These are phyloP conservation scores for Holocentrus rufus DNA, from an alignment of 2,797 vertebrate species.

Conservation along the genomic window DNA sequence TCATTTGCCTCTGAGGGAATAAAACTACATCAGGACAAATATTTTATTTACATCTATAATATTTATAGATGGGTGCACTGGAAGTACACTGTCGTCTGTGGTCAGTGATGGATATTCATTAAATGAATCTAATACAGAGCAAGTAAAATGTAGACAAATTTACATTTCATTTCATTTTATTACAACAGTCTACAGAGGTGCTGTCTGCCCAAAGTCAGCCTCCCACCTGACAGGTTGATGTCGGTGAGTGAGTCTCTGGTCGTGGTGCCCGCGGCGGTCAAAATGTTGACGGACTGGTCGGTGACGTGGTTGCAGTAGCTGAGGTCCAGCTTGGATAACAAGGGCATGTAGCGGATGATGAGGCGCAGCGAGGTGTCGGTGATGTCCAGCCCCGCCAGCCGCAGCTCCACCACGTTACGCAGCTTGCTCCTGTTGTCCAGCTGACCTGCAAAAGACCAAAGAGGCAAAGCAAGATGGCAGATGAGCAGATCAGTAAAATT, in stretches of 20 bases:
- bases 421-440: conserved; percentile 95
- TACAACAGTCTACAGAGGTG: background rate
- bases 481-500: background rate
- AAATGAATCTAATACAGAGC: background rate
- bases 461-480: background rate
- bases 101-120: background rate
- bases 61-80: background rate
- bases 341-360: conserved; percentile 93
- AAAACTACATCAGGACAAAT: background rate
- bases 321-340: conserved; percentile 91
- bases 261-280: conserved; percentile 93
- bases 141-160: conserved; percentile 28
- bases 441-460: conserved; percentile 83
- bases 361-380: conserved; percentile 91
- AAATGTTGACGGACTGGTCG: conserved; percentile 94
- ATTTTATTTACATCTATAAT: background rate
- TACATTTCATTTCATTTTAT: background rate
- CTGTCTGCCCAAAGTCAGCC: too few relatives aligned
- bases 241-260: conserved; percentile 90
- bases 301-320: conserved; percentile 97
- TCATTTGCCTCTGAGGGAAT: background rate
- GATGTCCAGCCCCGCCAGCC: conserved; percentile 92
- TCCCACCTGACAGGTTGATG: conserved; percentile 92
- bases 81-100: background rate
- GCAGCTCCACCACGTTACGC: conserved; percentile 91